Evolutionary conservation across 1,140 invertebrate species (phyloP).

Genomic region (Hylyphantes graminicola): DNA sequence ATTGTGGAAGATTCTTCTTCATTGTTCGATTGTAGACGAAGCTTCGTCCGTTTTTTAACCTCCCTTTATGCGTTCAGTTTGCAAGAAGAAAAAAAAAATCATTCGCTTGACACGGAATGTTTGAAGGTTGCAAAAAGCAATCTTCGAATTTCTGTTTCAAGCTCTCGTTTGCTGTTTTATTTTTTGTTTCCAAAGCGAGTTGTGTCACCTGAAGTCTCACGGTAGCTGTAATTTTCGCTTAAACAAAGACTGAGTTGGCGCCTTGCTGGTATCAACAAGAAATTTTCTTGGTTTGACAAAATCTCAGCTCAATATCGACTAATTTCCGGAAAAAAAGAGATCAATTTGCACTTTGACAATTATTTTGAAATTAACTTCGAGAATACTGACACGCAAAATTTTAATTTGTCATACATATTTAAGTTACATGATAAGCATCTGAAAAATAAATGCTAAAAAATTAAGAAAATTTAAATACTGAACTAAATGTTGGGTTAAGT

Average conservation of each 20-base stretch:
- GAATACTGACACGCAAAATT: too few relatives aligned
- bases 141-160: constrained; percentile 48
- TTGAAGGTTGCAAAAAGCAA: constrained; percentile 54
- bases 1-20: constrained; percentile 42
- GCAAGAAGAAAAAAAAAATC: constrained; percentile 41
- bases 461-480: too few relatives aligned
- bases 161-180: constrained; percentile 16
- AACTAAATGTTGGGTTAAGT: too few relatives aligned
- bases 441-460: too few relatives aligned
- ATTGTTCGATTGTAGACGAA: neutral
- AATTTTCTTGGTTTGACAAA: too few relatives aligned
- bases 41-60: constrained; percentile 3
- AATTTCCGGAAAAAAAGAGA: too few relatives aligned
- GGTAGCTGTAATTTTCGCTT: constrained; percentile 32
- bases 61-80: constrained; percentile 24
- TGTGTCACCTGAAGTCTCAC: constrained; percentile 20
- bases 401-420: too few relatives aligned
- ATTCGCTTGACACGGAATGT: constrained; percentile 27
- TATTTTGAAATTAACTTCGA: too few relatives aligned
- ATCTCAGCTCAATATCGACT: too few relatives aligned
- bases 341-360: too few relatives aligned
- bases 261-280: constrained; percentile 8
- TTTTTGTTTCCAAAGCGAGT: neutral
- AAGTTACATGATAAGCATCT: too few relatives aligned
- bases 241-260: constrained; percentile 25